phyloP scores from a whole-genome alignment of 2,888 invertebrate genomes.

The Eumacrocentrus americanus region DNA sequence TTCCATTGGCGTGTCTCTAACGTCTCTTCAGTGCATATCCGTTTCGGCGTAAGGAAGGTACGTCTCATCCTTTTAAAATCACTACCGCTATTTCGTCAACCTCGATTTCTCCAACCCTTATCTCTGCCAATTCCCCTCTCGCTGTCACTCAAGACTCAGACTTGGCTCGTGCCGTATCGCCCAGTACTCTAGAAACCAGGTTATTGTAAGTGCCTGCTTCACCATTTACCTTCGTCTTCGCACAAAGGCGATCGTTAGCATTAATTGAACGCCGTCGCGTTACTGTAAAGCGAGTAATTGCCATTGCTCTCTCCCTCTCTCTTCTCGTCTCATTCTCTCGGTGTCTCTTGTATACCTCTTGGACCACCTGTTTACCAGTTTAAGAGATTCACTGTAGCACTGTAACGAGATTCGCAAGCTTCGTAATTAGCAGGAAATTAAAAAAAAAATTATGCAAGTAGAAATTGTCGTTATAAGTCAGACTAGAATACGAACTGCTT shows the following conservation, averaged over 20 bases:
- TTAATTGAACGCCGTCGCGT: conserved; percentile 47
- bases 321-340: not conserved
- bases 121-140: conserved; percentile 36
- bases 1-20: too few species aligned
- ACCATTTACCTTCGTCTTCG: conserved; percentile 47
- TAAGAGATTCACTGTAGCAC: not conserved
- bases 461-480: not conserved
- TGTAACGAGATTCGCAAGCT: not conserved
- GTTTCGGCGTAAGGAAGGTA: too few species aligned
- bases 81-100: too few species aligned
- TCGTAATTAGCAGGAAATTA: not conserved
- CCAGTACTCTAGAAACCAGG: conserved; percentile 51
- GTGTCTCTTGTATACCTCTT: too few species aligned
- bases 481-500: not conserved
- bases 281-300: not conserved
- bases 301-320: not conserved
- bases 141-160: conserved; percentile 30
- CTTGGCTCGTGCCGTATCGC: conserved; percentile 50
- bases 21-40: too few species aligned
- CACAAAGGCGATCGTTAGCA: conserved; percentile 54
- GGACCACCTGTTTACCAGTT: too few species aligned
- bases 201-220: conserved; percentile 54
- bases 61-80: too few species aligned
- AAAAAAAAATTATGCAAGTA: not conserved
- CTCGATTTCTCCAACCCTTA: conserved; percentile 17